These are phyloP conservation scores for Drosophila erecta DNA, from an alignment of 1,140 invertebrate species.

Conservation along the genomic window DNA sequence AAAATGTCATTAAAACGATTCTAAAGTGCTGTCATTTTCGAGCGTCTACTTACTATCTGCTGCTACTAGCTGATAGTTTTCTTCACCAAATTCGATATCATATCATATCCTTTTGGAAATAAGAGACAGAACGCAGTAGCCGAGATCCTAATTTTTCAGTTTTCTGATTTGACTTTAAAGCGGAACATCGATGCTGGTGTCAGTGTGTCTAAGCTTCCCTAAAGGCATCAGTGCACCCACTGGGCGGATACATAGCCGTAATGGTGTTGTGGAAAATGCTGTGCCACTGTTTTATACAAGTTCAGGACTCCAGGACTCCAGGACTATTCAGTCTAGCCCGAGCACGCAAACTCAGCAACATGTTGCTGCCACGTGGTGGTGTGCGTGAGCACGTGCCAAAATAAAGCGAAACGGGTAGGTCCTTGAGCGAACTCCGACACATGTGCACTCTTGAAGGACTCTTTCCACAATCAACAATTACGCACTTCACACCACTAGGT, in stretches of 20 bases:
- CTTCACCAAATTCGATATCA: too few relatives aligned
- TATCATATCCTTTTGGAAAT: too few relatives aligned
- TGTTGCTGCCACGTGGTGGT: constrained; percentile 42
- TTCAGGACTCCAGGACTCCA: background rate
- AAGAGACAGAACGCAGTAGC: too few relatives aligned
- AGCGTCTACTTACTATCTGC: too few relatives aligned
- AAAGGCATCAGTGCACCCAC: background rate
- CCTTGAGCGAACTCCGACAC: constrained; percentile 3
- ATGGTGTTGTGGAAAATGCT: background rate
- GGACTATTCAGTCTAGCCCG: background rate
- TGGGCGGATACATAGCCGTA: background rate
- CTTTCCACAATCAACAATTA: constrained; percentile 70
- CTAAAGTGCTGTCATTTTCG: background rate
- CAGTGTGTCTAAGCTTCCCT: background rate
- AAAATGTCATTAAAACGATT: background rate
- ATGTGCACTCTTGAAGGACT: constrained; percentile 1
- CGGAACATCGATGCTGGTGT: background rate
- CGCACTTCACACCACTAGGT: constrained; percentile 29
- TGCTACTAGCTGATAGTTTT: too few relatives aligned
- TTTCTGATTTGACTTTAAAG: too few relatives aligned
- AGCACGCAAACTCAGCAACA: constrained; percentile 67
- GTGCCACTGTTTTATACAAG: background rate
- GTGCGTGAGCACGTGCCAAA: constrained; percentile 61
- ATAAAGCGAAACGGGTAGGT: constrained; percentile 24
- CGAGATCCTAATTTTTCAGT: too few relatives aligned